Percentiles rank a stretch among this genome's conserved stretches.
Evolutionary conservation across 2,888 invertebrate genomes (phyloP).

Genomic region (Miltochrista miniata): DNA sequence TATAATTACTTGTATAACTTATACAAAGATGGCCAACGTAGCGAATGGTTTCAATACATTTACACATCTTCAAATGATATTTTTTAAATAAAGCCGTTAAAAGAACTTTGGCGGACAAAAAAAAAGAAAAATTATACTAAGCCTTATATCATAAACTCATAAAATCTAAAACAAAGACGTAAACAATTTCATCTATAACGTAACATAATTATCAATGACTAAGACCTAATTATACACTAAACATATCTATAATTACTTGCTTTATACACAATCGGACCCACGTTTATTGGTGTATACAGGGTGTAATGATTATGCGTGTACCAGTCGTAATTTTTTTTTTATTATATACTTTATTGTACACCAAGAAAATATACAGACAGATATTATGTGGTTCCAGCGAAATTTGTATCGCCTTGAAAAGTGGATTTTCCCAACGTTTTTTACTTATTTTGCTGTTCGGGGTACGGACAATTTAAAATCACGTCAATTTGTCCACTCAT

Average conservation of each 20-base stretch:
- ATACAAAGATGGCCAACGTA: background rate
- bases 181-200: slow-evolving; percentile 75
- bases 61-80: slow-evolving; percentile 10
- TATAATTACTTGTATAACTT: slow-evolving; percentile 3
- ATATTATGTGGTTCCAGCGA: too few species aligned
- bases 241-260: slow-evolving; percentile 26
- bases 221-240: slow-evolving; percentile 43
- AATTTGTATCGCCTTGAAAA: too few species aligned
- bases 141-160: slow-evolving; percentile 62
- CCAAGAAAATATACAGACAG: too few species aligned
- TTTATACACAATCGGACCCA: slow-evolving; percentile 12
- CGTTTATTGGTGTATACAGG: slow-evolving; percentile 3
- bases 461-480: too few species aligned
- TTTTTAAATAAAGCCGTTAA: slow-evolving; percentile 31
- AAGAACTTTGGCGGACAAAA: slow-evolving; percentile 62
- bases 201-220: slow-evolving; percentile 58
- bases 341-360: too few species aligned
- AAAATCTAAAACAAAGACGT: slow-evolving; percentile 72
- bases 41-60: slow-evolving; percentile 4
- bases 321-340: too few species aligned
- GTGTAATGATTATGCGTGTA: too few species aligned
- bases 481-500: too few species aligned
- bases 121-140: slow-evolving; percentile 42
- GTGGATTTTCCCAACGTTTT: too few species aligned
- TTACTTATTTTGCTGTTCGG: too few species aligned